These are phyloP conservation scores for Neodiprion fabricii DNA, from an alignment of 1,140 invertebrate species.

Conservation along the genomic window DNA sequence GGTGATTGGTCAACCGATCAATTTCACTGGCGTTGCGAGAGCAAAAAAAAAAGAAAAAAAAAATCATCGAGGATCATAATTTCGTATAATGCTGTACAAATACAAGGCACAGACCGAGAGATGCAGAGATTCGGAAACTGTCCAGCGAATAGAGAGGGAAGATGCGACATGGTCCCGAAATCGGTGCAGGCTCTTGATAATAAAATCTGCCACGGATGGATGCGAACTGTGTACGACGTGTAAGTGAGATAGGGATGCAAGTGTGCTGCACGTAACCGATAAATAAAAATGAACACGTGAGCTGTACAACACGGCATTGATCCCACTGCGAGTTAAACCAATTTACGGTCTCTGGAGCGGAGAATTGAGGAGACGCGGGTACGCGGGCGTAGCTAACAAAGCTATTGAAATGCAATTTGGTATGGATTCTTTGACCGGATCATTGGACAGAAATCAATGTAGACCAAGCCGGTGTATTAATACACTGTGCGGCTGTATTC, in stretches of 20 bases:
- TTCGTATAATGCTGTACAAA: too few species aligned
- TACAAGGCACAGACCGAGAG: too few species aligned
- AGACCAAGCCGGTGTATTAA: not conserved
- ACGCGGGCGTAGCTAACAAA: conserved; percentile 1
- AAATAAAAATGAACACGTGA: too few species aligned
- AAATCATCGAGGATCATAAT: not conserved
- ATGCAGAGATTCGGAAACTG: too few species aligned
- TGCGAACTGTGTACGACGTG: too few species aligned
- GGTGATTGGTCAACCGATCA: not conserved
- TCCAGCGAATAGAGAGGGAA: not conserved
- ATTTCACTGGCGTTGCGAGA: not conserved
- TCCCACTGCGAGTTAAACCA: not conserved
- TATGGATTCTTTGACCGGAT: not conserved
- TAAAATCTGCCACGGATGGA: too few species aligned
- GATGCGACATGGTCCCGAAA: not conserved
- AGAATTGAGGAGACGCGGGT: not conserved
- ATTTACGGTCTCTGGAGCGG: not conserved
- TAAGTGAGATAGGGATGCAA: too few species aligned
- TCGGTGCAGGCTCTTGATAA: not conserved
- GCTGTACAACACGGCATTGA: not conserved
- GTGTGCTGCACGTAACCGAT: too few species aligned
- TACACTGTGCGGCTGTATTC: not conserved
- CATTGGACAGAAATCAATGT: conserved; percentile 5
- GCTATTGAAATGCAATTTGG: conserved; percentile 3
- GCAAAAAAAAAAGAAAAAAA: not conserved